phyloP scores from a whole-genome alignment of 2,797 vertebrate genomes.

The Aeoliscus strigatus region DNA sequence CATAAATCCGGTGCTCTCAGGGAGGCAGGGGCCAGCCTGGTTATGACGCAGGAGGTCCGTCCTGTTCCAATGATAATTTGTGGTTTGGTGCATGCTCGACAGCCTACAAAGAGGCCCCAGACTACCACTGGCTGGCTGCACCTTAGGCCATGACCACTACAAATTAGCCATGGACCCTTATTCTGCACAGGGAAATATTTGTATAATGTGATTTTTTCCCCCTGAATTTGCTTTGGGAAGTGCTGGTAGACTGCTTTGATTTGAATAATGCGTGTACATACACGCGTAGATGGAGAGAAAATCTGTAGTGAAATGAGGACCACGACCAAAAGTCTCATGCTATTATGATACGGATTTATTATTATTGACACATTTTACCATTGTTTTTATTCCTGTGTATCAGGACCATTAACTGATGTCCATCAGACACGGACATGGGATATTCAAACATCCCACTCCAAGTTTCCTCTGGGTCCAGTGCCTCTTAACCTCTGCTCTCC shows the following conservation, averaged over 20 bases:
- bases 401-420: background rate
- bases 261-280: slow-evolving; percentile 30
- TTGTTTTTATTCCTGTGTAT: too few species aligned
- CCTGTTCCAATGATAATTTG: slow-evolving; percentile 88
- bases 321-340: too few species aligned
- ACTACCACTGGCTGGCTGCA: slow-evolving; percentile 75
- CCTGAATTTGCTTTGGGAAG: slow-evolving; percentile 52
- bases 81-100: slow-evolving; percentile 84
- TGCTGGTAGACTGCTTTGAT: slow-evolving; percentile 38
- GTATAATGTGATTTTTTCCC: slow-evolving; percentile 68
- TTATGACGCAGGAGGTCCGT: slow-evolving; percentile 73
- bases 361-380: background rate
- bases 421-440: background rate
- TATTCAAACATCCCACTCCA: slow-evolving; percentile 13
- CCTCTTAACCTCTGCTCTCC: slow-evolving; percentile 62
- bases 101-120: slow-evolving; percentile 87
- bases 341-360: too few species aligned
- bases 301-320: background rate
- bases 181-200: slow-evolving; percentile 80
- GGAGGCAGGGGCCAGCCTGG: slow-evolving; percentile 45
- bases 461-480: slow-evolving; percentile 10
- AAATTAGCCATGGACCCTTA: slow-evolving; percentile 74
- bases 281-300: slow-evolving; percentile 19
- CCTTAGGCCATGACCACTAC: slow-evolving; percentile 71
- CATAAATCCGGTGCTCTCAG: slow-evolving; percentile 70